A percentile compares a stretch with the other conserved stretches of the same genome.
Conservation (phyloP, 2,113 vertebrate species). For the Anhinga anhinga region DNA sequence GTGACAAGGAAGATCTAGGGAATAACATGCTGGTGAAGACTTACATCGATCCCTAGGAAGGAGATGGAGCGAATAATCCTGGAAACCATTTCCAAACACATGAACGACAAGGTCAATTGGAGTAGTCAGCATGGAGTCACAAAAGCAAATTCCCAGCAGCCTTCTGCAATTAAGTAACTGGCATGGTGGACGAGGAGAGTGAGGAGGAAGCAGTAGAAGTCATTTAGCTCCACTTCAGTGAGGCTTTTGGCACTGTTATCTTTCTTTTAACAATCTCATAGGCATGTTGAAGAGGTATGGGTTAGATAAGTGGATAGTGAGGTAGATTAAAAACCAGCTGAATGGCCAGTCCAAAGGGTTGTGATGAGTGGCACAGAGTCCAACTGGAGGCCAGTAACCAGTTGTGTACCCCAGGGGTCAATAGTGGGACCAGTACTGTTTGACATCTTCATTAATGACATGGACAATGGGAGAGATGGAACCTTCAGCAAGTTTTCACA, state of each 20-base stretch:
- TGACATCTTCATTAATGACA: not conserved
- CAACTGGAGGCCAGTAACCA: not conserved
- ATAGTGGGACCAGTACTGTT: not conserved
- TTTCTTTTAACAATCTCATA: not conserved
- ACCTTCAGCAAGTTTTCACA: not conserved
- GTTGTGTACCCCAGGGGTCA: not conserved
- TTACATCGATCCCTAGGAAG: not conserved
- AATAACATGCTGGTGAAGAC: not conserved
- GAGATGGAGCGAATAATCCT: not conserved
- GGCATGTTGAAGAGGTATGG: not conserved
- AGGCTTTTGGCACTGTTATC: not conserved
- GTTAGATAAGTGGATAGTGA: not conserved
- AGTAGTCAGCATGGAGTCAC: not conserved
- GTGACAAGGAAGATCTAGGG: not conserved
- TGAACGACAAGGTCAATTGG: not conserved
- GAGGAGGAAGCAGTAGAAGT: not conserved
- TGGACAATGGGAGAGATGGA: not conserved
- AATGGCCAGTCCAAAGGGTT: not conserved
- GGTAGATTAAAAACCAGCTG: not conserved
- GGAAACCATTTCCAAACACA: not conserved
- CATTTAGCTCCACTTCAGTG: not conserved
- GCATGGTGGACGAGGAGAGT: not conserved
- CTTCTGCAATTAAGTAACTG: not conserved
- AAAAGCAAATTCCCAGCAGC: not conserved
- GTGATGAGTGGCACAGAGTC: not conserved